Base-by-base conservation (phyloP, 2,797 vertebrate species). In the Gymnothorax reevesii region DNA sequence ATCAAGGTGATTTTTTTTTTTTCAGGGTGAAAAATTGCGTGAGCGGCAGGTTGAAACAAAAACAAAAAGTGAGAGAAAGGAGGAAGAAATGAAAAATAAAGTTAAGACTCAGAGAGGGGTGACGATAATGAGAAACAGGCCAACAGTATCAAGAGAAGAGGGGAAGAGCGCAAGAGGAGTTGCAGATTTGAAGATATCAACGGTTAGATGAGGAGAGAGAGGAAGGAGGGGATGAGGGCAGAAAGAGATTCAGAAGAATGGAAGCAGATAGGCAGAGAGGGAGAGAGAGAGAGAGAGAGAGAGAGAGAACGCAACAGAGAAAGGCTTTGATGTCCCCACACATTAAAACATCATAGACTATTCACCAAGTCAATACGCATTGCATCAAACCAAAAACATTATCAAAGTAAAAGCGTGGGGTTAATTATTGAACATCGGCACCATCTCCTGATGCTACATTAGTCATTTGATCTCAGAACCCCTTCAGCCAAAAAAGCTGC, bases 101-200 rank as follows among this genome's bases (percentile, higher is more conserved):
- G 49, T 55, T 42, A 75, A 71, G 69, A 79, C 33, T 49, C 62
- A 80, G 25, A 75, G 66, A 79, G 33, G 52, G 22, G 79, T 55
- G 4, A 59, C 54, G 42, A 54, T 62, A 82, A 82, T 52, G 57
- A 62, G 25, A 54, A 52, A 33, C 17, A 82, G 85, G 8, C 25
- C 64, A 20, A 25, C 52, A 82, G 73, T 15, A 25, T 15, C 55
- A 79, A 84, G 52, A 62, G 80, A 79, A n/a, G 52, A 49, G 17
- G 55, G 7, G 57, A 52, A 75, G 66, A 71, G 49, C 1, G 17
- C 49, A n/a, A 49, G 55, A 84, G 57, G 64, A 84, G 33, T 27
- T 66, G 82, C 55, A 88, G 87, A 83, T 75, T 55, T 71, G 79
- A 88, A 82, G 59, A 83, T 57, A 59, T 22, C 49, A 66, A 83